Conservation (phyloP, 2,113 vertebrate species). For the Actenoides hombroni region DNA sequence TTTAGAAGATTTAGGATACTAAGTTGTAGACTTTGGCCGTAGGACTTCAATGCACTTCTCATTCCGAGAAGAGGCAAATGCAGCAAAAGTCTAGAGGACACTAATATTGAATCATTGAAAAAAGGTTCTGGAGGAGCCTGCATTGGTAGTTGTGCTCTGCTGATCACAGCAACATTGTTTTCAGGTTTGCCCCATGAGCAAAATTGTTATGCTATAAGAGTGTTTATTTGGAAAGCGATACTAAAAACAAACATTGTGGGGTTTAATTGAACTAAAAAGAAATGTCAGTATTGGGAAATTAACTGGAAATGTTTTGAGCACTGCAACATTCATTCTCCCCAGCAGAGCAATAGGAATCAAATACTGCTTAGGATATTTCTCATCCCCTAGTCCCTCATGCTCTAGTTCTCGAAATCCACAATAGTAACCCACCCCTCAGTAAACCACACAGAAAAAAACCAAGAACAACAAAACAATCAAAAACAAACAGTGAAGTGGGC, state of each 20-base stretch:
- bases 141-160: not conserved
- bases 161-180: not conserved
- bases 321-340: not conserved
- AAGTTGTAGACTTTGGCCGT: not conserved
- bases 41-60: not conserved
- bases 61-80: not conserved
- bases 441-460: not conserved
- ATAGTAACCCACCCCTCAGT: not conserved
- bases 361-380: not conserved
- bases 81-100: not conserved
- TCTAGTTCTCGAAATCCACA: not conserved
- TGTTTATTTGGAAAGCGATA: not conserved
- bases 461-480: too few species aligned
- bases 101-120: not conserved
- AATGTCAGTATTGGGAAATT: not conserved
- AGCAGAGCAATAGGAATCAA: not conserved
- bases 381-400: not conserved
- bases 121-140: rapidly evolving
- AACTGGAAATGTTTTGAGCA: not conserved
- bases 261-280: not conserved
- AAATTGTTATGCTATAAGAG: not conserved
- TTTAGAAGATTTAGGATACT: not conserved
- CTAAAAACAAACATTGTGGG: rapidly evolving
- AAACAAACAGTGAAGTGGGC: too few species aligned
- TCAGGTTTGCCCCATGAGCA: not conserved